Percentiles rank a stretch among this genome's conserved stretches.
Evolutionary conservation across 2,888 invertebrate genomes (phyloP).

Genomic region (Scrobipalpa costella): DNA sequence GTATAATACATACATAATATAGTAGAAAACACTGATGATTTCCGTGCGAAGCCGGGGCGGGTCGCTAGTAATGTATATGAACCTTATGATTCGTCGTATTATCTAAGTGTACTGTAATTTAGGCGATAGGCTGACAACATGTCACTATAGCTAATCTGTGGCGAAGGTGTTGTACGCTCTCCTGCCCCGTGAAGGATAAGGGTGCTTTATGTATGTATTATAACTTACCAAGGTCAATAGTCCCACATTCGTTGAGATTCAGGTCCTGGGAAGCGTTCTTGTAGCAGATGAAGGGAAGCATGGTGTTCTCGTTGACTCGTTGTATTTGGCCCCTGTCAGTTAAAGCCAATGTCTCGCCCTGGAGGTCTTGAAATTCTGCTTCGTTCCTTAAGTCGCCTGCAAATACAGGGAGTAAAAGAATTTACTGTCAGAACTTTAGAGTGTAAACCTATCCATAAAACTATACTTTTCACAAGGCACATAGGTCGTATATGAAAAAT

Average conservation of each 20-base stretch:
- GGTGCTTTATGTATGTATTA: no score
- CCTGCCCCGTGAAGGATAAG: no score
- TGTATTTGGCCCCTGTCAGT: background rate
- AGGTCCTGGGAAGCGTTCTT: constrained; percentile 29
- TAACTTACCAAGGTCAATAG: constrained; percentile 18
- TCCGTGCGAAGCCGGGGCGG: no score
- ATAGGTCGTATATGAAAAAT: no score
- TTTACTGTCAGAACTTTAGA: background rate
- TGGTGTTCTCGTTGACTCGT: background rate
- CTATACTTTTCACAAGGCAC: background rate
- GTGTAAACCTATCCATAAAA: background rate
- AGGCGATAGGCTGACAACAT: no score
- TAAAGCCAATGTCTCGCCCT: background rate
- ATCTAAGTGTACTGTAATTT: no score
- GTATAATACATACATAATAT: no score
- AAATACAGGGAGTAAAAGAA: background rate
- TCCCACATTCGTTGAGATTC: constrained; percentile 17
- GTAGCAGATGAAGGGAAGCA: constrained; percentile 42
- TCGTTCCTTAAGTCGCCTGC: background rate
- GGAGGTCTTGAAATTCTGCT: background rate
- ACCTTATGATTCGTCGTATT: no score
- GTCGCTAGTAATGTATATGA: no score
- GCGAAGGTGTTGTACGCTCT: no score
- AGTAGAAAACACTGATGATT: no score
- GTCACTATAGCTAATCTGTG: no score